Percentiles rank a stretch among this genome's conserved stretches.
These are phyloP conservation scores for Upupa epops DNA, from an alignment of 2,113 vertebrate genomes.

Conservation along the genomic window DNA sequence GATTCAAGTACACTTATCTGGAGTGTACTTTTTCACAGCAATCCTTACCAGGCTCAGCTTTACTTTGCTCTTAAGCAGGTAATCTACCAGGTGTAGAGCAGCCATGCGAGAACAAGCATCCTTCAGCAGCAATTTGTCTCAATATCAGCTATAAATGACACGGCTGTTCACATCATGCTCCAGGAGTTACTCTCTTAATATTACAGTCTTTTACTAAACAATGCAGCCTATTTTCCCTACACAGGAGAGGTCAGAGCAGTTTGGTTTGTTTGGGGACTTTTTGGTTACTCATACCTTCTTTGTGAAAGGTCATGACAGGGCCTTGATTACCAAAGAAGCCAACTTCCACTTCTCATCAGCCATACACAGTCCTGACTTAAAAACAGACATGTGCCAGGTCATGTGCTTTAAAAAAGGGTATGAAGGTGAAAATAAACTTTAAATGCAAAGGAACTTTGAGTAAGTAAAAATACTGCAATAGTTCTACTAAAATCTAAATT, in stretches of 20 bases:
- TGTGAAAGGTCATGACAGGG: background rate
- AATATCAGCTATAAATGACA: background rate
- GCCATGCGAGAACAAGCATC: background rate
- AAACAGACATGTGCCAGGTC: background rate
- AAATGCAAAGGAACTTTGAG: background rate
- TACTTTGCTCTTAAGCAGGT: conserved; percentile 20
- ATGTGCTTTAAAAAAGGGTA: background rate
- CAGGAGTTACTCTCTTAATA: background rate
- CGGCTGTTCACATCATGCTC: background rate
- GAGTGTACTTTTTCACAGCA: conserved; percentile 12
- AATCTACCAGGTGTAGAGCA: conserved; percentile 10
- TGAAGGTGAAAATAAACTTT: background rate
- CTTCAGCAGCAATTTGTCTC: background rate
- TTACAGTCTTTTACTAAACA: background rate
- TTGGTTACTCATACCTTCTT: background rate
- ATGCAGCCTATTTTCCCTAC: background rate
- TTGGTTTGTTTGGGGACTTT: background rate
- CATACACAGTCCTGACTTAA: background rate
- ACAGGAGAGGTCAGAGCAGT: fast-evolving
- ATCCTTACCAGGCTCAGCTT: background rate
- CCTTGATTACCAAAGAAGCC: background rate
- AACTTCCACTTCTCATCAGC: background rate
- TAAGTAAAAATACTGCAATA: background rate
- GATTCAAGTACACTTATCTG: conserved; percentile 15
- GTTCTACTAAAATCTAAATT: background rate